Conservation (phyloP, 2,888 invertebrate genomes). For the Troides aeacus region DNA sequence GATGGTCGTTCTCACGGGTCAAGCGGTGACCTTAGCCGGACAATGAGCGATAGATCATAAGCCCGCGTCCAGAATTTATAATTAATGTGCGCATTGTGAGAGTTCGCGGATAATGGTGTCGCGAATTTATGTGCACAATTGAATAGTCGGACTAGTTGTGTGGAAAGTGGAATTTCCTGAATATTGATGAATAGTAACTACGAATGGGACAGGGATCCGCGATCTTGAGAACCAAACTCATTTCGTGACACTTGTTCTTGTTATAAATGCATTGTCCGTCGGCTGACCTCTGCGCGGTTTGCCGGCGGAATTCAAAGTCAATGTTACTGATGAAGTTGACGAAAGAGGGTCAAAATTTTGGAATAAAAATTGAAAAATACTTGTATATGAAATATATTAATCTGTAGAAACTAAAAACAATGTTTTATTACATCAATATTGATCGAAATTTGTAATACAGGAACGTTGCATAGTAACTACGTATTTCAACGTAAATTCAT, state of each 20-base stretch:
- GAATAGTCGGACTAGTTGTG: slow-evolving; percentile 55
- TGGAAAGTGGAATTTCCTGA: slow-evolving; percentile 75
- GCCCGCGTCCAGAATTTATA: slow-evolving; percentile 69
- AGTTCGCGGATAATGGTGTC: slow-evolving; percentile 65
- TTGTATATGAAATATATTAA: too few relatives aligned
- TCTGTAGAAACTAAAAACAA: too few relatives aligned
- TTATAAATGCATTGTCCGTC: slow-evolving; percentile 58
- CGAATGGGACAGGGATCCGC: slow-evolving; percentile 34
- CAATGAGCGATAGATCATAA: slow-evolving; percentile 62
- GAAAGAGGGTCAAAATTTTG: not conserved
- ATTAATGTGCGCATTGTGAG: slow-evolving; percentile 71
- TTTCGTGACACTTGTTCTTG: slow-evolving; percentile 55
- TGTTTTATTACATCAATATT: too few relatives aligned
- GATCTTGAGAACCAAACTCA: slow-evolving; percentile 60
- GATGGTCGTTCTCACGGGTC: slow-evolving; percentile 75
- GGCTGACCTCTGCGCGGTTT: slow-evolving; percentile 47
- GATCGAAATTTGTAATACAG: too few relatives aligned
- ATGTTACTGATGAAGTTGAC: slow-evolving; percentile 21
- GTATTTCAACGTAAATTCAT: too few relatives aligned
- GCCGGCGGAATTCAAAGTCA: slow-evolving; percentile 22
- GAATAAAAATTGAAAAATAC: not conserved
- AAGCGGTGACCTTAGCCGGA: slow-evolving; percentile 71
- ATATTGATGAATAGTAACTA: slow-evolving; percentile 63
- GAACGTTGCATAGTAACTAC: too few relatives aligned
- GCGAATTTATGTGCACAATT: slow-evolving; percentile 59